These are phyloP conservation scores for Zygothrica quintamaculata DNA, from an alignment of 2,888 invertebrate genomes.

Conservation along the genomic window DNA sequence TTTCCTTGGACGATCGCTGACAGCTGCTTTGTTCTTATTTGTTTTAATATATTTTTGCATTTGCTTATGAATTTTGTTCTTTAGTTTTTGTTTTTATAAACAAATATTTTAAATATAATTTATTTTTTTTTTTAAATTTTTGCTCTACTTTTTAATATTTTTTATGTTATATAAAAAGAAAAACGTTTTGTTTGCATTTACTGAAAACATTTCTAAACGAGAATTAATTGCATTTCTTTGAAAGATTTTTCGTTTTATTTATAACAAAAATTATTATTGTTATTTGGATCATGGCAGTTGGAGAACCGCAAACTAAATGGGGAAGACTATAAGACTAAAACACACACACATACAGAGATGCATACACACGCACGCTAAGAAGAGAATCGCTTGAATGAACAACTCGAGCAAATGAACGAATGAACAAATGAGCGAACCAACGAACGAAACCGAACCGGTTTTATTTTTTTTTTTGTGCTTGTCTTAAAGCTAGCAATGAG, in stretches of 20 bases:
- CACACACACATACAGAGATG: conserved; percentile 8
- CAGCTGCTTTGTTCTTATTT: conserved; percentile 31
- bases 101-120: too few relatives aligned
- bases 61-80: conserved; percentile 1
- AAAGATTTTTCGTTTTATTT: conserved; percentile 24
- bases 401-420: conserved; percentile 50
- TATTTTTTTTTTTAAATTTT: conserved; percentile 13
- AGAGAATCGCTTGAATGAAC: conserved; percentile 45
- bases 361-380: not conserved
- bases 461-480: too few relatives aligned
- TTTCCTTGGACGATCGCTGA: conserved; percentile 36
- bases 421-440: conserved; percentile 23
- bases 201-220: conserved; percentile 33
- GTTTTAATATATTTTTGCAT: conserved; percentile 13
- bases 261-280: conserved; percentile 38
- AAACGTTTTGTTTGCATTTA: conserved; percentile 8
- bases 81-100: conserved; percentile 4
- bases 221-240: conserved; percentile 46
- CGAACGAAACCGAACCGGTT: conserved; percentile 58
- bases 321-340: conserved; percentile 7
- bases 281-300: conserved; percentile 38
- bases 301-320: conserved; percentile 11
- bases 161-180: conserved; percentile 10
- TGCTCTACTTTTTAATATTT: conserved; percentile 23
- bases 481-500: conserved; percentile 53